Evolutionary conservation across 2,797 vertebrate genomes (phyloP), one percentile per base, ranked within the genome.

Genomic region (Centropyge bicolor): DNA sequence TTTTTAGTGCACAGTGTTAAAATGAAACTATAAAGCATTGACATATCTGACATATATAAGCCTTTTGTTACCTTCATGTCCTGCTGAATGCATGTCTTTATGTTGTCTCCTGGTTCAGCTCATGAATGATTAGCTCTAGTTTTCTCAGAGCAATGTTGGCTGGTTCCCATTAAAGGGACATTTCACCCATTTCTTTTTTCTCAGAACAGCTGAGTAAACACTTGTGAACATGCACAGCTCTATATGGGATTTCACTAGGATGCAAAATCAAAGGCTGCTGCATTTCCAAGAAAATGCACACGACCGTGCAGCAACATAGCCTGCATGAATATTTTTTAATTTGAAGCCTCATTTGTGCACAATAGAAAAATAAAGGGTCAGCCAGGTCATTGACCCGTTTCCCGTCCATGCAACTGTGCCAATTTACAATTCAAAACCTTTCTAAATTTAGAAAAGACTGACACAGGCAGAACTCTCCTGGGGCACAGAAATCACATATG

Each of bases 141-240:
- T 63, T 40, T 57, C 13, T 19, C 38, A 62, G 36, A 36, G 70
- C 54, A 78, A 68, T 40, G n/a, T 51, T 55, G 61, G 24, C 72
- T 61, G 20, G 38, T 80, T 22, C 46, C 46, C 6, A 66, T 76
- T 85, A 80, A 82, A 78, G 40, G 22, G 40, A 13, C 54, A 70
- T 57, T 24, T 31, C 51, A 68, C 49, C 0, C 3, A 2, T 70
- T 79, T 76, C 80, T 45, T 76, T 52, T 62, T 67, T 55, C 54
- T 10, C 41, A 14, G 31, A 54, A 8, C 8, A 38, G 40, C 27
- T 49, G 43, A 55, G 7, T 56, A 63, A 41, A 76, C 40, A 31
- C 10, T 17, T 1, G 27, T 13, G 10, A 49, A 40, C 51, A 22
- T 19, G 35, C 45, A 36, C 43, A 36, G 14, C 22, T 45, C 9